Base-by-base conservation (phyloP, 1,140 invertebrate genomes). In the Archivesica marissinica region DNA sequence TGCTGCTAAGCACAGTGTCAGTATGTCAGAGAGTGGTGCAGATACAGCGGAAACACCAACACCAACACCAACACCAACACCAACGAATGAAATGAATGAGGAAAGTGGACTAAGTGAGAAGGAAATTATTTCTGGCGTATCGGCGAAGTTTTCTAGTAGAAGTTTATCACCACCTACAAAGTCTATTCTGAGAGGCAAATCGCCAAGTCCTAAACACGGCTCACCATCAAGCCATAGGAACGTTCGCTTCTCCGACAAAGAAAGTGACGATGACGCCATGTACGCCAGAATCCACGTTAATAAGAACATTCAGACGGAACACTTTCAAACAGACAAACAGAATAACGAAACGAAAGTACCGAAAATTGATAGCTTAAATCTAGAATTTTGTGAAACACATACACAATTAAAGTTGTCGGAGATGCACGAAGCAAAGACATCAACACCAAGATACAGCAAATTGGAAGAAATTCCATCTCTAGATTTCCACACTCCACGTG, bases 261-360 rank as follows among this genome's bases (percentile, higher is more conserved):
- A 79, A 6, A 39, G 38, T 33, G 77, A 68, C 0, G 44, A 79
- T n/a, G 77, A 79, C n/a, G 11, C 52, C 1, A 50, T 79, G 59
- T 79, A 64, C 52, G 44, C 77, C 9, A 79, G 68, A 79, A 39
- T 79, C 13, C 77, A 79, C 52, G 61, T 79, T 2, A 79, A 79
- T 66, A 39, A 79, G 20, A 50, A 39, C 13, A 47, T 39, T n/a
- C 77, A 79, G 68, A 79, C 77, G n/a, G 77, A 79, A 28, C 39
- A 47, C 30, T 6, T 30, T 28, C 54, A 59, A 13, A 72, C 15
- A 50, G 35, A 7, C 13, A 68, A 47, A 44, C n/a, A n/a, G n/a
- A n/a, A n/a, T n/a, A n/a, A 25, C 41, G 35, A 23, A n/a, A 28
- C 39, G 47, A 23, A 20, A 33, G 1, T 7, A 9, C 28, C 15